Evolutionary conservation across 2,113 vertebrate species (phyloP).

Genomic region (Corythoichthys haematopterus): DNA sequence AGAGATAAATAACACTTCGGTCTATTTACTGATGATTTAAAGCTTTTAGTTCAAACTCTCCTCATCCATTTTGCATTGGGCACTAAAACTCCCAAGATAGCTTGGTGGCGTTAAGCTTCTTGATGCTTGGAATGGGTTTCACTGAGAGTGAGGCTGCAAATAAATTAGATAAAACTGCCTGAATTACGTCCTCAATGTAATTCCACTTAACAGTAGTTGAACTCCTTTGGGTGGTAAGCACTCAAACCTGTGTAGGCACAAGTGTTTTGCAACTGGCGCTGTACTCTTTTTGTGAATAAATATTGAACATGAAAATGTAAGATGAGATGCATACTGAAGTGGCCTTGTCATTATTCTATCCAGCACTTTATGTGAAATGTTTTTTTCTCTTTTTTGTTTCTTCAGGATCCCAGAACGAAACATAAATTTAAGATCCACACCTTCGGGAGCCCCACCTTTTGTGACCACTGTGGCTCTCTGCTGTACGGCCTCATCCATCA

Average conservation of each 20-base stretch:
- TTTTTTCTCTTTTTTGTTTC: neutral
- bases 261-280: neutral
- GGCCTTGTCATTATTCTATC: neutral
- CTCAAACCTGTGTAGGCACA: conserved; percentile 3
- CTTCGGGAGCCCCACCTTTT: conserved; percentile 92
- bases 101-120: neutral
- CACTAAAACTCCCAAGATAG: conserved; percentile 4
- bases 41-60: conserved; percentile 15
- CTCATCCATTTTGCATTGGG: conserved; percentile 14
- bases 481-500: conserved; percentile 95
- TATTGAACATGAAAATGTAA: neutral
- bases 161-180: neutral
- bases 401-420: conserved; percentile 92
- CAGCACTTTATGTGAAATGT: neutral
- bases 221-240: conserved; percentile 21
- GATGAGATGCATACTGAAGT: neutral
- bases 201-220: conserved; percentile 22
- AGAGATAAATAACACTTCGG: conserved; percentile 14
- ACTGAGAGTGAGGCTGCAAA: conserved; percentile 1
- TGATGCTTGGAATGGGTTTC: conserved; percentile 14
- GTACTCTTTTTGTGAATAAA: conserved; percentile 19
- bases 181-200: conserved; percentile 24
- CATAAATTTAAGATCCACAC: conserved; percentile 99
- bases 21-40: conserved; percentile 27
- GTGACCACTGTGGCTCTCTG: conserved; percentile 92